Percentiles rank a stretch among this genome's conserved stretches.
Evolutionary conservation across 2,797 vertebrate genomes (phyloP).

Genomic region (Leuciscus waleckii): DNA sequence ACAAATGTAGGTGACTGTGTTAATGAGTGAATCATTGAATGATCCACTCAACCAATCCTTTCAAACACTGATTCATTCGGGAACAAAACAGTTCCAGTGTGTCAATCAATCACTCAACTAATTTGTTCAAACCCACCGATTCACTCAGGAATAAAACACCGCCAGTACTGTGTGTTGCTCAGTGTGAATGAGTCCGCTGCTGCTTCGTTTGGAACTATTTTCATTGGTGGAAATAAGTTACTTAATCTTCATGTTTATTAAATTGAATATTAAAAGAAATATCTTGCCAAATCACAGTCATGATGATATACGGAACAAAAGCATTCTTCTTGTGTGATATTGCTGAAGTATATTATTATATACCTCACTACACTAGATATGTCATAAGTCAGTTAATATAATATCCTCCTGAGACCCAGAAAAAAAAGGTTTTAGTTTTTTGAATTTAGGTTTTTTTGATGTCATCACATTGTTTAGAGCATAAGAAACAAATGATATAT

Average conservation of each 20-base stretch:
- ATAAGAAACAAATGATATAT: too few species aligned
- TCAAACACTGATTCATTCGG: background rate
- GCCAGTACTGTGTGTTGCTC: background rate
- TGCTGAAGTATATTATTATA: background rate
- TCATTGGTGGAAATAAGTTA: background rate
- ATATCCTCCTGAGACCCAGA: too few species aligned
- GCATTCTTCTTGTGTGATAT: background rate
- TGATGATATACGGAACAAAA: background rate
- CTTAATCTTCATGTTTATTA: background rate
- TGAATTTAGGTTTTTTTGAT: too few species aligned
- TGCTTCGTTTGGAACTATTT: background rate
- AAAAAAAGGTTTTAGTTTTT: too few species aligned
- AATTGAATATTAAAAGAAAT: background rate
- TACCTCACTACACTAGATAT: background rate
- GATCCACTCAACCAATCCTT: background rate
- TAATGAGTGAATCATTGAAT: background rate
- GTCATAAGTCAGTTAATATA: background rate
- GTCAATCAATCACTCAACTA: background rate
- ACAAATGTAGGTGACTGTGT: background rate
- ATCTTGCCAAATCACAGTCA: background rate
- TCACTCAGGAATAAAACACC: background rate
- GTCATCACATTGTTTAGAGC: too few species aligned
- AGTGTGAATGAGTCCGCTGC: background rate
- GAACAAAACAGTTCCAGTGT: background rate
- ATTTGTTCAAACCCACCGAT: background rate